Evolutionary conservation across 2,797 vertebrate genomes (phyloP).

Genomic region (Chaetodon trifasciatus): DNA sequence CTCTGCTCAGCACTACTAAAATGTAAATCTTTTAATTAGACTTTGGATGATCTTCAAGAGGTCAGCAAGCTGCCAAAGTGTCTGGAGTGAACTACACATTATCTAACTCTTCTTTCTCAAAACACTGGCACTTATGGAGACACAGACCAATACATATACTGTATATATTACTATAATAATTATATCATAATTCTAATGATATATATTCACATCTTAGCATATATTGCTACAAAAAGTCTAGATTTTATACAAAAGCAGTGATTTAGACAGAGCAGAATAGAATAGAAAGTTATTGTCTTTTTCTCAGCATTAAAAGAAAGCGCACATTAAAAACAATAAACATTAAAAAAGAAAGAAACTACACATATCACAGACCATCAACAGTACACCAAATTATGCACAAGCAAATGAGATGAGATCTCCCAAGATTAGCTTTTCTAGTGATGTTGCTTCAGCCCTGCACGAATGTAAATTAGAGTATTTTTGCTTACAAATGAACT

Average conservation of each 20-base stretch:
- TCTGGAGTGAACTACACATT: constrained; percentile 1
- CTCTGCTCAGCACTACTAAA: constrained; percentile 10
- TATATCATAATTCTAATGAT: too few relatives aligned
- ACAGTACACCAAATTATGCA: neutral
- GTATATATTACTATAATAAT: too few relatives aligned
- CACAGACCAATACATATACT: neutral
- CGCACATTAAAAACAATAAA: neutral
- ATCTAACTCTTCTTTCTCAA: neutral
- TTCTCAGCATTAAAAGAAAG: neutral
- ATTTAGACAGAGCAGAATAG: neutral
- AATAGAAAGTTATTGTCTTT: neutral
- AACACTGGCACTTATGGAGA: constrained; percentile 14
- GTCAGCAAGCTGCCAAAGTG: constrained; percentile 13
- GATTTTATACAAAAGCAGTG: neutral
- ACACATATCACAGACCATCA: neutral
- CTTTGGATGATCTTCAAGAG: constrained; percentile 32
- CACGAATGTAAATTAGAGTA: neutral
- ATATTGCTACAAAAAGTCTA: neutral
- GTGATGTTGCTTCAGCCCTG: neutral
- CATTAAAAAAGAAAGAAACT: neutral
- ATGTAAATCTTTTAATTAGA: constrained; percentile 37
- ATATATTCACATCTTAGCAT: neutral
- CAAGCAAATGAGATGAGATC: neutral
- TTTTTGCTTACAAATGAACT: neutral
- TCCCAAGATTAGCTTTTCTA: neutral